Conservation (phyloP, 2,888 invertebrate species). For the Chymomyza caudatula region DNA sequence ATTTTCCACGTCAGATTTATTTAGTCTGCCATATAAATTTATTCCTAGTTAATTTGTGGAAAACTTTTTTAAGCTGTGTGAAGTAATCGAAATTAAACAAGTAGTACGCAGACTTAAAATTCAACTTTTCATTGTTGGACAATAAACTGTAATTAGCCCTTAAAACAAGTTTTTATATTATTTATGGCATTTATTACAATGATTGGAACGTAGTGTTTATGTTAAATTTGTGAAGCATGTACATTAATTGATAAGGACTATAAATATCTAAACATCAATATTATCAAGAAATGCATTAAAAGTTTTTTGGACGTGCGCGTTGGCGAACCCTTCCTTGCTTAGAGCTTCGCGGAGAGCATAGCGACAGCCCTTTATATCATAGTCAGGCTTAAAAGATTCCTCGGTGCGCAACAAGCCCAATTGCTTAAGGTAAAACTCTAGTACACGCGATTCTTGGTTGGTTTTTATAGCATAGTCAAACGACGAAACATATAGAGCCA, state of each 20-base stretch:
- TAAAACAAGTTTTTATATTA: background rate
- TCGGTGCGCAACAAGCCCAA: slow-evolving; percentile 75
- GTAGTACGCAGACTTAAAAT: too few relatives aligned
- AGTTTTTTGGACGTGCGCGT: slow-evolving; percentile 71
- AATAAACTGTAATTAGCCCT: too few relatives aligned
- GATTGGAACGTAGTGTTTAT: slow-evolving; percentile 9
- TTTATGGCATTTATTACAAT: background rate
- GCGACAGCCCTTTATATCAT: slow-evolving; percentile 74
- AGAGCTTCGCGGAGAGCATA: slow-evolving; percentile 74
- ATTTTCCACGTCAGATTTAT: too few relatives aligned
- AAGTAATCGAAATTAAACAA: too few relatives aligned
- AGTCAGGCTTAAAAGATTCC: slow-evolving; percentile 72
- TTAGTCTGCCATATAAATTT: too few relatives aligned
- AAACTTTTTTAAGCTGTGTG: too few relatives aligned
- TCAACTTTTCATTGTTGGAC: too few relatives aligned
- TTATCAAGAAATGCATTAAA: slow-evolving; percentile 73
- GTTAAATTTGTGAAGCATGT: background rate
- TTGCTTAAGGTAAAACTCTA: slow-evolving; percentile 76
- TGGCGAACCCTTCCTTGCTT: slow-evolving; percentile 62
- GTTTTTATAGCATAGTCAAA: slow-evolving; percentile 75
- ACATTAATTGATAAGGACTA: too few relatives aligned
- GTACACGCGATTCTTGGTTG: slow-evolving; percentile 74
- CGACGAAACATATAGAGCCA: slow-evolving; percentile 69
- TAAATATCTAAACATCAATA: slow-evolving; percentile 50
- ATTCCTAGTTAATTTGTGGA: too few relatives aligned